Base-by-base conservation (phyloP, 2,113 vertebrate species). In the Myotis yumanensis region DNA sequence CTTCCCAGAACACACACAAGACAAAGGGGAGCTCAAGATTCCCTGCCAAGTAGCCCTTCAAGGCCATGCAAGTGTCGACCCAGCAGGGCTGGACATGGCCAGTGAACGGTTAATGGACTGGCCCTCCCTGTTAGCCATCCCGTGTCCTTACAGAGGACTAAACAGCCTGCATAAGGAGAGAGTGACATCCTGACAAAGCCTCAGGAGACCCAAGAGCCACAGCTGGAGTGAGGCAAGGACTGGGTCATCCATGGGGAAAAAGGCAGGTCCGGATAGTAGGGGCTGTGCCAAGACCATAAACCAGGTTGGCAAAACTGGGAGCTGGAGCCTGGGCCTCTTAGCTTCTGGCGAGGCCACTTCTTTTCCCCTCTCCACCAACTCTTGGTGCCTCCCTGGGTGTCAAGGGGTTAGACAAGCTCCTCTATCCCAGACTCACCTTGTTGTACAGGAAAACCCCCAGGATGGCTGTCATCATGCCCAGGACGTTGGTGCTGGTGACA, bases 401-500 rank as follows among this genome's bases (percentile, higher is more conserved):
- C 4, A 2, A 6, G 7, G 23, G 37, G 37, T 32, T 3, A 0
- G 0, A 25, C 2, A 0, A 0, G 0, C 7, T 52, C 46, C 23
- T 71, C n/a, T 14, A 25, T 15, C 43, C 3, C 43, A 66, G 5
- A 59, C 95, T 97, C 23, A 99, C 99, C 99, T 99, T 99, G 97
- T 99, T 99, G 95, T 99, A 99, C 5, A 99, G 97, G 97, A 99
- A 99, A 95, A 99, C 99, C 0, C 99, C 99, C 0, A 99, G 96
- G 76, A 99, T 99, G 86, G 99, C 99, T 0, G 99, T 99, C 99
- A 99, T 98, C 99, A 99, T 99, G 72, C 99, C 99, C 75, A 99
- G 96, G 43, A 99, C 98, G 0, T 99, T 99, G 95, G 99, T 99
- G 97, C 98, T 97, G 9, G 98, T 99, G 80, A 99, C 99, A 0